phyloP scores from a whole-genome alignment of 2,797 vertebrate species.

The Phalanger gymnotis region DNA sequence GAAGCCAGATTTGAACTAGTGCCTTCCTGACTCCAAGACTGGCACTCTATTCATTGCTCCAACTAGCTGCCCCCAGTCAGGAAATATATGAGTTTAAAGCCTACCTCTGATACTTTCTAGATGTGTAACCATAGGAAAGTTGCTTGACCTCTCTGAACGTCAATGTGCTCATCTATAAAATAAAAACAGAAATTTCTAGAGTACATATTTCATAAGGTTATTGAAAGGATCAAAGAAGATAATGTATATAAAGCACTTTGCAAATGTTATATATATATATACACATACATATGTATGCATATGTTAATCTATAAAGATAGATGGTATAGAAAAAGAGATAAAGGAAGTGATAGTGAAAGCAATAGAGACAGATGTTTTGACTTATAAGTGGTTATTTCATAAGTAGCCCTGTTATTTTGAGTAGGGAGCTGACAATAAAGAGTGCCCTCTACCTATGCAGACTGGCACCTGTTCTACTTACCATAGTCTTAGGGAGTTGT shows the following conservation, averaged over 20 bases:
- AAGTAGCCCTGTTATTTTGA: neutral
- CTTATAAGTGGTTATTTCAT: neutral
- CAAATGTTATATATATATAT: neutral
- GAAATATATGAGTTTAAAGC: neutral
- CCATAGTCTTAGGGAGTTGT: too few species aligned
- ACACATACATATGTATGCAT: neutral
- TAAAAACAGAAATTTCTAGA: neutral
- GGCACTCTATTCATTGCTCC: neutral
- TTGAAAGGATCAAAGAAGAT: neutral
- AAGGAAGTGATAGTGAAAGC: neutral
- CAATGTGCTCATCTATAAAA: neutral
- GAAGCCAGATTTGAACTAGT: neutral
- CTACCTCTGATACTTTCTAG: neutral
- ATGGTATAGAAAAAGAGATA: neutral
- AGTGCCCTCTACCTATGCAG: too few species aligned
- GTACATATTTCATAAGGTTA: neutral
- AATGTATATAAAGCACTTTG: neutral
- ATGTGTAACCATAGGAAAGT: neutral
- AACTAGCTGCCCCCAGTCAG: neutral
- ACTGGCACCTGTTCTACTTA: too few species aligned
- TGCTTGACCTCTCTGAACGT: neutral
- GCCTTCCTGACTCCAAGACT: neutral
- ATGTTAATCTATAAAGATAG: neutral
- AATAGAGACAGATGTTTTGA: neutral
- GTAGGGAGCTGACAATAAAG: too few species aligned